Percentiles rank a stretch among this genome's conserved stretches.
Evolutionary conservation across 2,113 vertebrate genomes (phyloP).

Genomic region (Megalops atlanticus): DNA sequence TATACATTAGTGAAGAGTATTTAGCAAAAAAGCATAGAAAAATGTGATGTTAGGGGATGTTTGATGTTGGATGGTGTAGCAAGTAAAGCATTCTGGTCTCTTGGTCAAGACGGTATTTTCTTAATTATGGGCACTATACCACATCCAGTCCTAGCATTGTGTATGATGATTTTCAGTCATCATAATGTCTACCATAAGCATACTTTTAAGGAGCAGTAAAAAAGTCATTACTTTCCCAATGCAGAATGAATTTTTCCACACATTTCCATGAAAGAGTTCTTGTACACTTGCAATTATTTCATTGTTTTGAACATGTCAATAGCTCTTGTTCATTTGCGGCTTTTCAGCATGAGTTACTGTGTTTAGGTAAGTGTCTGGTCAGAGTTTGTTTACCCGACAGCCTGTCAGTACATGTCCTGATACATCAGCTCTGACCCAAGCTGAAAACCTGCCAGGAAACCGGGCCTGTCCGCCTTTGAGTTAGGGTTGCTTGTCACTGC

Average conservation of each 20-base stretch:
- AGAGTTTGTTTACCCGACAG: not conserved
- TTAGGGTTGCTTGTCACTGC: not conserved
- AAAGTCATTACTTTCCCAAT: too few relatives aligned
- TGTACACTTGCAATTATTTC: not conserved
- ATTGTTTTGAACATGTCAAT: not conserved
- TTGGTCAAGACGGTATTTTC: not conserved
- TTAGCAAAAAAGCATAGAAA: not conserved
- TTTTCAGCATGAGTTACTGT: not conserved
- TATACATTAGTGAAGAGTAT: too few relatives aligned
- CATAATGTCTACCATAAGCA: not conserved
- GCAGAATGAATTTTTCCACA: not conserved
- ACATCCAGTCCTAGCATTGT: not conserved
- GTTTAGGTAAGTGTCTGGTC: not conserved
- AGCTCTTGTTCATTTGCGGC: not conserved
- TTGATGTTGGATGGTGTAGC: not conserved
- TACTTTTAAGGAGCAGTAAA: too few relatives aligned
- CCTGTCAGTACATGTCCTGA: not conserved
- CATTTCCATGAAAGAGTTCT: not conserved
- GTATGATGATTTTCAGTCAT: not conserved
- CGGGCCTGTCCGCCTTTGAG: not conserved
- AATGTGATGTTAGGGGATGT: not conserved
- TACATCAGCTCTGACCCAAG: not conserved
- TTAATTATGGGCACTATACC: not conserved
- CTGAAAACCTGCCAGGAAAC: not conserved
- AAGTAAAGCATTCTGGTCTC: not conserved